Evolutionary conservation across 2,797 vertebrate species (phyloP).

Genomic region (Oreonectes daqikongensis): DNA sequence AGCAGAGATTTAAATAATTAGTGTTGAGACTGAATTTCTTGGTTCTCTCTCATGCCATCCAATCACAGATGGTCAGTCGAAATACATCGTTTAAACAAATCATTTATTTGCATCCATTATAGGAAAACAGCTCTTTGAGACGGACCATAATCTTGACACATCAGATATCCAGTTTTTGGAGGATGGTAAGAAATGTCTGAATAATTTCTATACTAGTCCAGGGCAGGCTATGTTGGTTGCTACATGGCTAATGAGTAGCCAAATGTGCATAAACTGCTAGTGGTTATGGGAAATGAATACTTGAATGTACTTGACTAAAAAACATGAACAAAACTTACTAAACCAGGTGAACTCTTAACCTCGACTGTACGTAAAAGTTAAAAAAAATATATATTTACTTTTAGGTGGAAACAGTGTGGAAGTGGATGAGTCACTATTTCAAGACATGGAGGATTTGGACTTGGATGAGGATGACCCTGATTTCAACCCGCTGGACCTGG

Average conservation of each 20-base stretch:
- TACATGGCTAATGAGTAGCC: neutral
- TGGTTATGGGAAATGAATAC: neutral
- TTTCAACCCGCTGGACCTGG: slow-evolving; percentile 87
- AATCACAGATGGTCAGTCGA: no score
- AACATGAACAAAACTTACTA: neutral
- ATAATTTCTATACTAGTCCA: neutral
- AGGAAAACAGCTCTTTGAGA: slow-evolving; percentile 98
- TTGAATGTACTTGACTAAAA: no score
- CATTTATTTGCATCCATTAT: slow-evolving; percentile 43
- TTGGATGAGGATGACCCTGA: slow-evolving; percentile 93
- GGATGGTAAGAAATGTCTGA: slow-evolving; percentile 80
- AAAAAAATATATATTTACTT: slow-evolving; percentile 31
- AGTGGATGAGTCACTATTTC: slow-evolving; percentile 96
- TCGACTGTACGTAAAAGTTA: neutral
- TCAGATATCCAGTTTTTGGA: slow-evolving; percentile 98
- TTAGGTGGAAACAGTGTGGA: slow-evolving; percentile 94
- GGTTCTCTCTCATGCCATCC: no score
- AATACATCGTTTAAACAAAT: no score
- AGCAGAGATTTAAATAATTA: no score
- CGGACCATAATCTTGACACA: slow-evolving; percentile 95
- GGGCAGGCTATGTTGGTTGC: neutral
- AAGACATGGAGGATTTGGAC: slow-evolving; percentile 96
- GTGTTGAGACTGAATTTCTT: no score
- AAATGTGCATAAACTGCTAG: no score
- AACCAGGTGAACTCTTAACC: neutral